Evolutionary conservation across 2,888 invertebrate species (phyloP).

Genomic region (Cephus rjabovi): DNA sequence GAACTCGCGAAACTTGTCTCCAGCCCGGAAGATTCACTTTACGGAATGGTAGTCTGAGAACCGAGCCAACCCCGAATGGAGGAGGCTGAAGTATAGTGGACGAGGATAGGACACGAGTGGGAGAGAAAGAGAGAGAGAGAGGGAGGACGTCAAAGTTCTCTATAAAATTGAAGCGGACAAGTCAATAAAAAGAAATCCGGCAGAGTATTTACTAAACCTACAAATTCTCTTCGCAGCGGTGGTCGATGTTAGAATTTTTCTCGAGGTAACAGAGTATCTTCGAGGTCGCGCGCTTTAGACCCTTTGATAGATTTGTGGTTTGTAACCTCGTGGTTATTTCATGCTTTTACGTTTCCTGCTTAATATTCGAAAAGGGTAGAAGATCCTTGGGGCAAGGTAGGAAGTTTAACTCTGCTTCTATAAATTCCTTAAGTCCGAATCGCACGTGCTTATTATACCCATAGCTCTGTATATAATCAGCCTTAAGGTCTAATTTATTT

Average conservation of each 20-base stretch:
- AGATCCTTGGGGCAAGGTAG: not conserved
- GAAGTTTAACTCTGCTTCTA: not conserved
- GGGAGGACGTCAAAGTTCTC: conserved; percentile 14
- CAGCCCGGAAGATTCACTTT: conserved; percentile 27
- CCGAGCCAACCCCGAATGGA: not conserved
- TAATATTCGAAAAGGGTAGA: not conserved
- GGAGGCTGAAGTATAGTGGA: conserved; percentile 15
- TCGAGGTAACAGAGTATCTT: not conserved
- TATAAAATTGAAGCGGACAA: not conserved
- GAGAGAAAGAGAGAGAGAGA: not conserved
- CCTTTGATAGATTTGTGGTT: not conserved
- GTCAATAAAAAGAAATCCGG: not conserved
- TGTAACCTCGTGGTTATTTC: not conserved
- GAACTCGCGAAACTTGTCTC: conserved; percentile 18
- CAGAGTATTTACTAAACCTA: not conserved
- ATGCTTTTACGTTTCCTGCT: not conserved
- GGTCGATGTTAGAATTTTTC: not conserved
- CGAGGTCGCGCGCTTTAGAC: not conserved
- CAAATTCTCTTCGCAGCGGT: not conserved
- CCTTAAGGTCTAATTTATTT: not conserved
- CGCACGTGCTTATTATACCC: not conserved
- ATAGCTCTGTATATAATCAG: not conserved
- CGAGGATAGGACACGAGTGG: conserved; percentile 18
- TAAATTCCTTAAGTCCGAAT: not conserved
- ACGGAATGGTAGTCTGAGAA: conserved; percentile 1